A percentile compares a stretch with the other conserved stretches of the same genome.
Evolutionary conservation across 1,140 invertebrate genomes (phyloP).

Genomic region (Tetramorium parvispinum): DNA sequence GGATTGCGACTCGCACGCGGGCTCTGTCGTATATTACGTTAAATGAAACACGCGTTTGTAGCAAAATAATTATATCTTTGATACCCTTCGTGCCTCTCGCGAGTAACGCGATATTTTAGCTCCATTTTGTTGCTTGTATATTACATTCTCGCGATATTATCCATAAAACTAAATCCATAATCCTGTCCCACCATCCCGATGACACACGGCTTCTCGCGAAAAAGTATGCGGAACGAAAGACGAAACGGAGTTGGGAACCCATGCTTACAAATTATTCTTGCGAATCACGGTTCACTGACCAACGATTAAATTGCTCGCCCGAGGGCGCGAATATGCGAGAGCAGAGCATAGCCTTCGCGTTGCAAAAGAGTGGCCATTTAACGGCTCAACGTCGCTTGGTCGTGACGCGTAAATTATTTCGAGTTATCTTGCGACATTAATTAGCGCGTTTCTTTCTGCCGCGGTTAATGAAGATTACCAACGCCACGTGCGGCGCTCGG

Average conservation of each 20-base stretch:
- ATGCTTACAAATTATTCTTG: not conserved
- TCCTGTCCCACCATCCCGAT: not conserved
- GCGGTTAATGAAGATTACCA: constrained; percentile 53
- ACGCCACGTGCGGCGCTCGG: constrained; percentile 13
- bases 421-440: constrained; percentile 55
- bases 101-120: not conserved
- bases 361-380: constrained; percentile 16
- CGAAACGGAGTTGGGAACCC: not conserved
- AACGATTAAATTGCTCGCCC: constrained; percentile 13
- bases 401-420: constrained; percentile 54
- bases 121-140: not conserved
- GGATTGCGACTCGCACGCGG: not conserved
- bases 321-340: not conserved
- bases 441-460: constrained; percentile 48
- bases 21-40: not conserved
- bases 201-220: not conserved
- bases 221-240: not conserved
- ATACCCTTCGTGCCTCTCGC: not conserved
- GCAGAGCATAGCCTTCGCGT: not conserved
- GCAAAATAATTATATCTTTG: not conserved
- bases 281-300: constrained; percentile 10
- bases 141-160: not conserved
- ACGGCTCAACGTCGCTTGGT: constrained; percentile 11
- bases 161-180: not conserved
- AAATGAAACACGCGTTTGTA: not conserved